A percentile compares a stretch with the other conserved stretches of the same genome.
Evolutionary conservation across 1,140 invertebrate genomes (phyloP).

Genomic region (Trachymyrmex cornetzi): DNA sequence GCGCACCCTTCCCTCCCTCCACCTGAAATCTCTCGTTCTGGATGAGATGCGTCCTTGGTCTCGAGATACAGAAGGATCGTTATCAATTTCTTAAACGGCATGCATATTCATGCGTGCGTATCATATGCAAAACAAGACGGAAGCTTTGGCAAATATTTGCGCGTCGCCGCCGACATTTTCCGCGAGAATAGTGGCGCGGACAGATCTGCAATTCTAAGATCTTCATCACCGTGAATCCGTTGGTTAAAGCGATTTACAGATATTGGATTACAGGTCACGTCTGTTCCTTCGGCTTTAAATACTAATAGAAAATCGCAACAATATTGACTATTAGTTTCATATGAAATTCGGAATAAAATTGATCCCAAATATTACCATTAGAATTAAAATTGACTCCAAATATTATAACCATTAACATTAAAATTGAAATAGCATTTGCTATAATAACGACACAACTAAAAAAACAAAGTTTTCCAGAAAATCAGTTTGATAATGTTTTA

Average conservation of each 20-base stretch:
- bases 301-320: slow-evolving; percentile 6
- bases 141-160: slow-evolving; percentile 52
- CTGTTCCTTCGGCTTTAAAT: slow-evolving; percentile 31
- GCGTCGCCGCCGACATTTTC: slow-evolving; percentile 44
- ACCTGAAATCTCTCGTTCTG: neutral
- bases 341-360: neutral
- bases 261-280: slow-evolving; percentile 54
- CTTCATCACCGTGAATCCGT: slow-evolving; percentile 38
- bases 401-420: too few relatives aligned
- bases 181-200: slow-evolving; percentile 18
- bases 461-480: too few relatives aligned
- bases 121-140: slow-evolving; percentile 58
- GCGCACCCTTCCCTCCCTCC: neutral
- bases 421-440: too few relatives aligned
- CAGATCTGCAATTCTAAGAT: slow-evolving; percentile 57
- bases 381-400: neutral
- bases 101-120: slow-evolving; percentile 65
- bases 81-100: slow-evolving; percentile 68
- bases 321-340: neutral
- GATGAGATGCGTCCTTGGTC: slow-evolving; percentile 29
- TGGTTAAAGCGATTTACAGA: slow-evolving; percentile 46
- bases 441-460: too few relatives aligned
- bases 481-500: too few relatives aligned
- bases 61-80: slow-evolving; percentile 18
- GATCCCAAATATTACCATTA: neutral